Conservation (phyloP, 2,888 invertebrate species). For the Tipula unca region DNA sequence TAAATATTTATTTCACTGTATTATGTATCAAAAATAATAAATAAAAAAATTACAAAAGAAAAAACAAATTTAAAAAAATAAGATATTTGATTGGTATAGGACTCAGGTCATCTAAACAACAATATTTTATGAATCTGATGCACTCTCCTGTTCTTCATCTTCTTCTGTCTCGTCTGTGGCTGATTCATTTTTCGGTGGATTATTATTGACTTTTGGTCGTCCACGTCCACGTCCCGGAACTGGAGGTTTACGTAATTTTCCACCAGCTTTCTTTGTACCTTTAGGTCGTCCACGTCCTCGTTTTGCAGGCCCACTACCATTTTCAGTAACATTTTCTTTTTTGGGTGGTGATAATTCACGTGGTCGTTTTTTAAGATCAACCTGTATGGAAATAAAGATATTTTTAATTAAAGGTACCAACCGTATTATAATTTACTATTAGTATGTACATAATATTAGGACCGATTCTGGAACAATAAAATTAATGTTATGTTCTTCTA, state of each 20-base stretch:
- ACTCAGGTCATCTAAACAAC: background rate
- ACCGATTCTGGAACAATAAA: too few relatives aligned
- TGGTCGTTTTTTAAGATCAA: slow-evolving; percentile 45
- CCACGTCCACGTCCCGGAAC: slow-evolving; percentile 21
- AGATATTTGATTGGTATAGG: background rate
- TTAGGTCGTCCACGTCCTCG: slow-evolving; percentile 49
- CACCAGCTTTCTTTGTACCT: slow-evolving; percentile 46
- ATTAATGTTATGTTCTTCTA: too few relatives aligned
- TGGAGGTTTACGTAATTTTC: slow-evolving; percentile 23
- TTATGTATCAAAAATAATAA: background rate
- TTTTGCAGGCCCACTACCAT: slow-evolving; percentile 47
- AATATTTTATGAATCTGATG: slow-evolving; percentile 27
- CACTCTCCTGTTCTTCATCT: slow-evolving; percentile 29
- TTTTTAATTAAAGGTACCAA: background rate
- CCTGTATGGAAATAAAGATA: background rate
- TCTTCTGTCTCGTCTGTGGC: slow-evolving; percentile 29
- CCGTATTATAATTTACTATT: too few relatives aligned
- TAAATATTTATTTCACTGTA: background rate
- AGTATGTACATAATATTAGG: too few relatives aligned
- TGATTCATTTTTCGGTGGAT: slow-evolving; percentile 27
- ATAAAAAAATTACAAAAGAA: background rate
- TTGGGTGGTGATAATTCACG: slow-evolving; percentile 42
- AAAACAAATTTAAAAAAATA: background rate
- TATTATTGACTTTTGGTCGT: background rate
- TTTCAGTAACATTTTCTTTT: slow-evolving; percentile 44